A percentile compares a stretch with the other conserved stretches of the same genome.
Conservation (phyloP, 2,113 vertebrate species). For the Caretta caretta region DNA sequence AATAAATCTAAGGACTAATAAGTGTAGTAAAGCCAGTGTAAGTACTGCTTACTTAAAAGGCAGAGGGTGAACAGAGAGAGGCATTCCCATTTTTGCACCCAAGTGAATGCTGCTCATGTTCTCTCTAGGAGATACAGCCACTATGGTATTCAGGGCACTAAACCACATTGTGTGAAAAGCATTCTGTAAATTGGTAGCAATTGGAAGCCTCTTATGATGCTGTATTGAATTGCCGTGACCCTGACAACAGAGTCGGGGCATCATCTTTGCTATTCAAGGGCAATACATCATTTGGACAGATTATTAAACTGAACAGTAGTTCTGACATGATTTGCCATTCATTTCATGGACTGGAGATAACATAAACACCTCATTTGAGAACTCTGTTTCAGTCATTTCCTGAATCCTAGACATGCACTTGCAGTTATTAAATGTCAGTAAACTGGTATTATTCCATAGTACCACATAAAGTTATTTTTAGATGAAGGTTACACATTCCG, state of each 20-base stretch:
- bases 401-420: background rate
- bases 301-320: background rate
- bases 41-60: background rate
- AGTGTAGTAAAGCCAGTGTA: background rate
- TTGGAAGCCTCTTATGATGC: background rate
- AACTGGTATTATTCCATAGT: background rate
- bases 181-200: background rate
- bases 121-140: background rate
- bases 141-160: constrained; percentile 13
- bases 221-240: background rate
- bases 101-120: background rate
- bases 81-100: background rate
- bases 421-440: background rate
- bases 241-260: background rate
- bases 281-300: background rate
- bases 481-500: background rate
- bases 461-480: background rate
- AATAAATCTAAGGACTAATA: background rate
- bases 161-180: background rate
- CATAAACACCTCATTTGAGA: background rate
- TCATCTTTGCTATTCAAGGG: background rate
- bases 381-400: background rate
- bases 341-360: background rate
- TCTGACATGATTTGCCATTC: background rate
- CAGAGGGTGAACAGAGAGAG: background rate